Evolutionary conservation across 2,797 vertebrate genomes (phyloP).

Genomic region (Lycodopsis pacificus): DNA sequence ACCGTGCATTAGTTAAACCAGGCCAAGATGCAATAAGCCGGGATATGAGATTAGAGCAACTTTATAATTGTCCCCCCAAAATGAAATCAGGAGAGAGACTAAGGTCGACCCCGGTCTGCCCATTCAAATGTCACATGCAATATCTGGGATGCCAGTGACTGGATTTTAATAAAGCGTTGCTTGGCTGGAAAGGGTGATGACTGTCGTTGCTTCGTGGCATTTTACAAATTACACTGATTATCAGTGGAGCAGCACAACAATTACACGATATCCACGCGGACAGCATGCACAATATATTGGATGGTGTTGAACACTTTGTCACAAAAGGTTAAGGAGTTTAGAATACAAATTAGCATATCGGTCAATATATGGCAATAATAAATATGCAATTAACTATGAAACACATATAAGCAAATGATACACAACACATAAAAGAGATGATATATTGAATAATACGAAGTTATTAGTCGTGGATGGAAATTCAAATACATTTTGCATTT

Average conservation of each 20-base stretch:
- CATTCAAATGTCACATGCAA: conserved; percentile 55
- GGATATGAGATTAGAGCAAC: conserved; percentile 41
- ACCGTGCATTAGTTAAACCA: conserved; percentile 10
- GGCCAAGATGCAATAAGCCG: conserved; percentile 19
- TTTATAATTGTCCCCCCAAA: conserved; percentile 36
- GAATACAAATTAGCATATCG: neutral
- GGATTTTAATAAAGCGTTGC: conserved; percentile 59
- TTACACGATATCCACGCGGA: conserved; percentile 7
- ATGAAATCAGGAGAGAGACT: conserved; percentile 32
- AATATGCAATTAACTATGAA: neutral
- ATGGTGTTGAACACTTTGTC: neutral
- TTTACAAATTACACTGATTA: conserved; percentile 48
- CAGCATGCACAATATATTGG: neutral
- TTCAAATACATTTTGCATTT: neutral
- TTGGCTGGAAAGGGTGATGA: conserved; percentile 3
- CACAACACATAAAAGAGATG: neutral
- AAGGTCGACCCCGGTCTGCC: conserved; percentile 31
- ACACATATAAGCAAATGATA: neutral
- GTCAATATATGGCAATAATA: neutral
- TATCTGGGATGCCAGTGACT: conserved; percentile 39
- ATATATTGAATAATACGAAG: neutral
- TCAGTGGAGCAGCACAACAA: conserved; percentile 12
- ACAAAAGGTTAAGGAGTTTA: neutral
- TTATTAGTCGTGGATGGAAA: neutral
- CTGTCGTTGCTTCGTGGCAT: conserved; percentile 48